phyloP scores from a whole-genome alignment of 2,113 vertebrate genomes.

The Polypterus senegalus region DNA sequence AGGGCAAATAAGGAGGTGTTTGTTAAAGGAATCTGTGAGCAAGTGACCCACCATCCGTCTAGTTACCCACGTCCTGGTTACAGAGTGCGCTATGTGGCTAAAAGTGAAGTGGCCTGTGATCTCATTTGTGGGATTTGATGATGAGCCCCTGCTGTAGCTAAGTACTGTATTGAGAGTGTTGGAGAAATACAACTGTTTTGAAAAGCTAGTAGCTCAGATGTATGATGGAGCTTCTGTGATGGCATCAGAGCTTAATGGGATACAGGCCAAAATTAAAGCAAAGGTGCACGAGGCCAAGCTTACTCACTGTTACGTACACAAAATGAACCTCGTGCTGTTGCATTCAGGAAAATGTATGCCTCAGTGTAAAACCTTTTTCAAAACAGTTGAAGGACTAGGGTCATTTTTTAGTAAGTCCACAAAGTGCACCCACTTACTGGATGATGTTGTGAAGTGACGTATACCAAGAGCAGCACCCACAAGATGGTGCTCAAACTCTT shows the following conservation, averaged over 20 bases:
- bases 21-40: no score
- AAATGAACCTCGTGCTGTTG: conserved; percentile 18
- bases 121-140: no score
- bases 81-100: no score
- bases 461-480: conserved; percentile 16
- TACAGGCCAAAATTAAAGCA: conserved; percentile 14
- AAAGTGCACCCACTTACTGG: conserved; percentile 18
- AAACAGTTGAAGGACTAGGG: conserved; percentile 19
- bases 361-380: conserved; percentile 15
- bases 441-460: conserved; percentile 19
- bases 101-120: conserved; percentile 9
- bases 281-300: conserved; percentile 8
- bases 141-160: conserved; percentile 10
- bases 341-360: conserved; percentile 15
- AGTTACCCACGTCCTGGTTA: no score
- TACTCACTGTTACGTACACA: conserved; percentile 19
- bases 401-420: conserved; percentile 16
- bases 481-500: not conserved
- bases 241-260: conserved; percentile 15
- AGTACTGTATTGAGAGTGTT: conserved; percentile 11
- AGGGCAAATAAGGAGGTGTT: no score
- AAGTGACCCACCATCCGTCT: no score
- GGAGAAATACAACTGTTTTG: conserved; percentile 6
- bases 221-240: conserved; percentile 17
- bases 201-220: conserved; percentile 13